A percentile compares a stretch with the other conserved stretches of the same genome.
Evolutionary conservation across 2,113 vertebrate species (phyloP).

Genomic region (Salvelinus fontinalis): DNA sequence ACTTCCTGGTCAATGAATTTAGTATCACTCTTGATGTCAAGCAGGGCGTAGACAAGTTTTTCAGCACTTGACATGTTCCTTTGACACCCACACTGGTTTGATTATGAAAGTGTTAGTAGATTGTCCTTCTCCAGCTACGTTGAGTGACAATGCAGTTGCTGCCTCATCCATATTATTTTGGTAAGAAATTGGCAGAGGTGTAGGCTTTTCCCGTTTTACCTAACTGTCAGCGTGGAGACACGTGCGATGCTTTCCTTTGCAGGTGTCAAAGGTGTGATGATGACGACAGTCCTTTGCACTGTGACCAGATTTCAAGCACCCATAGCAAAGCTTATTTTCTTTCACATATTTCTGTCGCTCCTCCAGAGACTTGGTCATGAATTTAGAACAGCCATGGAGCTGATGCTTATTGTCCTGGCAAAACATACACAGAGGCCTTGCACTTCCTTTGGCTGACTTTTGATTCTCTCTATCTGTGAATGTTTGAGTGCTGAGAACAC

Average conservation of each 20-base stretch:
- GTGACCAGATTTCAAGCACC: background rate
- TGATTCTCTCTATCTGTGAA: background rate
- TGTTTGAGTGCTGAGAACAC: conserved; percentile 9
- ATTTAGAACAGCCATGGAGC: background rate
- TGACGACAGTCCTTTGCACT: background rate
- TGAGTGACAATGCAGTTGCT: background rate
- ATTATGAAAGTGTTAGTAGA: background rate
- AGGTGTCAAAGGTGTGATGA: background rate
- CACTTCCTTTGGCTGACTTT: background rate
- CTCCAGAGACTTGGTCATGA: background rate
- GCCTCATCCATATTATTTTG: background rate
- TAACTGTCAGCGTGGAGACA: background rate
- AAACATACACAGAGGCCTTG: background rate
- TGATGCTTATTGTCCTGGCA: background rate
- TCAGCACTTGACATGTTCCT: background rate
- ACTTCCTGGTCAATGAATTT: conserved; percentile 17
- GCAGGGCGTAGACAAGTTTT: conserved; percentile 21
- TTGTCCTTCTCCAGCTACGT: background rate
- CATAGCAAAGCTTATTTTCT: background rate
- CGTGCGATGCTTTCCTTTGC: background rate
- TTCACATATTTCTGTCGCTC: background rate
- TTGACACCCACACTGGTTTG: background rate
- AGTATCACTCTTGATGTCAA: conserved; percentile 24
- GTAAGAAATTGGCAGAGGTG: background rate
- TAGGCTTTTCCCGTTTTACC: background rate